Conservation (phyloP, 2,797 vertebrate species). For the Thamnophis elegans region DNA sequence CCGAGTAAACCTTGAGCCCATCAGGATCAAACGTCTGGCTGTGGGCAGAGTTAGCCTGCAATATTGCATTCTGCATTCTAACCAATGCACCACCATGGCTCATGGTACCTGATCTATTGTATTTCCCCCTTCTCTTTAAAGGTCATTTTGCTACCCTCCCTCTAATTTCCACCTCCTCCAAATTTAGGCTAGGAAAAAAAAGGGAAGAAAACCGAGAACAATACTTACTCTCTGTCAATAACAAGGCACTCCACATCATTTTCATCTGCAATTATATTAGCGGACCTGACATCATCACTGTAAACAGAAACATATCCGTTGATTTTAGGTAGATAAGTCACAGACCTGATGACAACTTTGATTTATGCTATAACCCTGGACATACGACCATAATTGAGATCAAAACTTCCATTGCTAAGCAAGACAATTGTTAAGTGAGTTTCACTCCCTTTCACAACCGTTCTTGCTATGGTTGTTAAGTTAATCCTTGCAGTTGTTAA, state of each 20-base stretch:
- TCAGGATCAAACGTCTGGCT: too few relatives aligned
- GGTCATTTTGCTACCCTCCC: background rate
- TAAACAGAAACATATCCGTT: slow-evolving; percentile 42
- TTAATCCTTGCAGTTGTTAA: background rate
- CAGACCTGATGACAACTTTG: background rate
- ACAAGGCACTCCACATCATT: slow-evolving; percentile 88
- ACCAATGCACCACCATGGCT: too few relatives aligned
- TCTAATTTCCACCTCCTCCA: too few relatives aligned
- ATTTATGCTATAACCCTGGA: background rate
- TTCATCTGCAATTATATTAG: slow-evolving; percentile 91
- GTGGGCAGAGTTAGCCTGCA: too few relatives aligned
- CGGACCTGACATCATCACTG: slow-evolving; percentile 92
- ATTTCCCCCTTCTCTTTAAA: background rate
- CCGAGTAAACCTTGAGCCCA: too few relatives aligned
- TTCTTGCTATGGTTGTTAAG: background rate
- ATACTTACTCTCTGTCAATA: slow-evolving; percentile 91
- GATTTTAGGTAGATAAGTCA: background rate
- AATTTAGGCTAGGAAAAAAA: background rate
- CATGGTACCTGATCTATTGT: too few relatives aligned
- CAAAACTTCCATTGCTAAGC: background rate
- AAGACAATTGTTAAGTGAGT: background rate
- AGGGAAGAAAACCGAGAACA: background rate
- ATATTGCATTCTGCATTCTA: too few relatives aligned
- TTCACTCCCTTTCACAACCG: background rate
- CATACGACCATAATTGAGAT: background rate